phyloP scores from a whole-genome alignment of 1,140 invertebrate genomes.

The Lethocerus indicus region DNA sequence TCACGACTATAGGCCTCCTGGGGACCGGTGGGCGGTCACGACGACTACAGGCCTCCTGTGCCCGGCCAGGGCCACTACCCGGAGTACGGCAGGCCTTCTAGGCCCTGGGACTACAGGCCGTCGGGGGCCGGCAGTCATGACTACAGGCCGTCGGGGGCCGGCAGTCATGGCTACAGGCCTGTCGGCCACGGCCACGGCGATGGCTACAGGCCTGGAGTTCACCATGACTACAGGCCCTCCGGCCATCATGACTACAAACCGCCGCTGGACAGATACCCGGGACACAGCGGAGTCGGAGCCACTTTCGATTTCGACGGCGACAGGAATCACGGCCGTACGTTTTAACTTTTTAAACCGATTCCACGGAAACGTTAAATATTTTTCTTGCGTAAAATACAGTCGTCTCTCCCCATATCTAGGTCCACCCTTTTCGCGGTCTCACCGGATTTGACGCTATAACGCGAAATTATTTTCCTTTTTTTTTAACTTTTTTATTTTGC shows the following conservation, averaged over 20 bases:
- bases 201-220: neutral
- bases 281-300: constrained; percentile 12
- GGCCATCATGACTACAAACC: neutral
- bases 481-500: too few species aligned
- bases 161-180: neutral
- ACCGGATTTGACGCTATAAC: too few species aligned
- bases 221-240: neutral
- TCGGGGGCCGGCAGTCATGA: neutral
- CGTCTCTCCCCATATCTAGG: too few species aligned
- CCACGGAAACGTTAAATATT: too few species aligned
- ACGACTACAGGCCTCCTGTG: neutral
- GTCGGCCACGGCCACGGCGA: neutral
- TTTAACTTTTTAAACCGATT: too few species aligned
- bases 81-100: neutral
- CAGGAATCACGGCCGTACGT: constrained; percentile 3
- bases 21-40: too few species aligned
- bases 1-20: too few species aligned
- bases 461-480: too few species aligned
- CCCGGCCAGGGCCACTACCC: neutral
- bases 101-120: neutral
- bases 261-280: constrained; percentile 12
- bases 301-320: constrained; percentile 10
- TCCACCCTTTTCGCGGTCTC: too few species aligned
- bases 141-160: neutral
- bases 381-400: too few species aligned